phyloP scores from a whole-genome alignment of 2,888 invertebrate species.

The Eupithecia vulgata region DNA sequence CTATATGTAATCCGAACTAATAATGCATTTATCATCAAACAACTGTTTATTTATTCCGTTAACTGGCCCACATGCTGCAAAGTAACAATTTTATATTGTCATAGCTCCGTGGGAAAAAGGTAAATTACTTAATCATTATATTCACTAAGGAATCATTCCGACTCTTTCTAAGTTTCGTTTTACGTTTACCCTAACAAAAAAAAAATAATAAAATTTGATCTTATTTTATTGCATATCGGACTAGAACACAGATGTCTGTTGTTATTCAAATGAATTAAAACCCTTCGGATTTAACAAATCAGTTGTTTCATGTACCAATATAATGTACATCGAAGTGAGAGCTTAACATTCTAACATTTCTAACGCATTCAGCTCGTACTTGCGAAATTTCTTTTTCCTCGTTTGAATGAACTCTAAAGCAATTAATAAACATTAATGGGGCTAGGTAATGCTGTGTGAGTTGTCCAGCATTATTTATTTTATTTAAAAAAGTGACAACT shows the following conservation, averaged over 20 bases:
- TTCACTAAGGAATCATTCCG: background rate
- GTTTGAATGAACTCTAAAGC: background rate
- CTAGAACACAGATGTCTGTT: background rate
- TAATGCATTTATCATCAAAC: constrained; percentile 8
- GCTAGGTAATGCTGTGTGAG: too few species aligned
- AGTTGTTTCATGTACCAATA: too few species aligned
- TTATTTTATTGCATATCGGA: background rate
- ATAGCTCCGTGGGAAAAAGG: constrained; percentile 28
- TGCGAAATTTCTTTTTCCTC: too few species aligned
- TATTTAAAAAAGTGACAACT: too few species aligned
- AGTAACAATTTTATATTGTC: constrained; percentile 17
- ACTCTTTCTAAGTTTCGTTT: background rate
- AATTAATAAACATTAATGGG: too few species aligned
- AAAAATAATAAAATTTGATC: too few species aligned
- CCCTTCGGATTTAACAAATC: background rate
- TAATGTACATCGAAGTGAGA: background rate
- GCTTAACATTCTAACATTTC: background rate
- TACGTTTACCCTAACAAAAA: background rate
- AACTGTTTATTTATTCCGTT: constrained; percentile 21
- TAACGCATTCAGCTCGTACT: too few species aligned
- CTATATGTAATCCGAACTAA: constrained; percentile 22
- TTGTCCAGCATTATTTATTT: too few species aligned
- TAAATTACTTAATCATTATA: constrained; percentile 1
- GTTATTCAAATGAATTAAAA: background rate
- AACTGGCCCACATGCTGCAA: constrained; percentile 20